Evolutionary conservation across 2,113 vertebrate species (phyloP), one percentile per base, ranked within the genome.

Genomic region (Myxocyprinus asiaticus): DNA sequence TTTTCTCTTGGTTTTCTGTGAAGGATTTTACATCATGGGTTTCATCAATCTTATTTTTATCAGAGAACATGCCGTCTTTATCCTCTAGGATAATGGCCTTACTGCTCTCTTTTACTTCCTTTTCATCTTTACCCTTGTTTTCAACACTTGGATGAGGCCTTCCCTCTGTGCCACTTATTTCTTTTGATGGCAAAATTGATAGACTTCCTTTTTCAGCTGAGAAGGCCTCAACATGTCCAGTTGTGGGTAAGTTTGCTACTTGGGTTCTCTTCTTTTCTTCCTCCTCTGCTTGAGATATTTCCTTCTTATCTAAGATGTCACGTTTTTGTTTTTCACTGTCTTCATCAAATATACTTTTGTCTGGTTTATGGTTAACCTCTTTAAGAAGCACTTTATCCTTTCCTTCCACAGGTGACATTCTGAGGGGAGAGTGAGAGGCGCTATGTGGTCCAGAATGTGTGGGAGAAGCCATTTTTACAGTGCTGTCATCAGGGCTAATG

Each of bases 401-500:
- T 48, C 95, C 95, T 74, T 96, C 95, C 55, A 95, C 90, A 11
- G 97, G 96, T 14, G 96, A 97, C 82, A 96, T 95, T 83, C 94
- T 95, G 77, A 95, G 94, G 33, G 97, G 97, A 3, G 97, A 97
- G 70, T 97, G 96, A 65, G 94, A 92, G 47, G 95, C 91, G 82
- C 97, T 99, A 0, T 95, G 94, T 63, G 96, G 96, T 61, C 94
- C 96, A 4, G 96, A 33, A 33, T 33, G 22, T 33, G 22, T 33
- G 22, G 22, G 1, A 33, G 3, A 98, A n/a, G 96, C 95, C 96
- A 98, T 96, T 90, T 98, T 98, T 64, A 99, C 94, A 5, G 97
- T 99, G 86, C 96, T 95, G 2, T 99, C 97, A 14, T 98, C 97
- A 0, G 97, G 96, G 84, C 97, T 99, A 81, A 93, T 90, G 88